Base-by-base conservation (phyloP, 2,888 invertebrate genomes). In the Apamea sordens region DNA sequence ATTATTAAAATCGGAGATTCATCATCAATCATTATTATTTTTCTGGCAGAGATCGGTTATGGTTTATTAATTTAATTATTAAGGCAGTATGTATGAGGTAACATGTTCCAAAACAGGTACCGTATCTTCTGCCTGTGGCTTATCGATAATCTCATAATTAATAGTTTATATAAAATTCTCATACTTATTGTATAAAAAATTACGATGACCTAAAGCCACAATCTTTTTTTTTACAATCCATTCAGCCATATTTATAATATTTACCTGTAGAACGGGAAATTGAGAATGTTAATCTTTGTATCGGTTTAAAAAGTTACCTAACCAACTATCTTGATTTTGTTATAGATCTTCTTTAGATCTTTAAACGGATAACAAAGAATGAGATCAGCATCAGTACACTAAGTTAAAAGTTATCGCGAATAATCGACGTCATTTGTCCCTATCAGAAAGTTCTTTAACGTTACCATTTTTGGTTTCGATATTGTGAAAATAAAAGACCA, bases 121-220 rank as follows among this genome's bases (percentile, higher is more conserved):
- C 28, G 77, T 63, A 77, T 84, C 84, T 76, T 80, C 77, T 84
- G 82, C 80, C 79, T 76, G 79, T 84, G 80, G 82, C 87, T 80
- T 87, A 79, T 88, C 79, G 80, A 83, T 87, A 85, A 88, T 88
- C 84, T 84, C 74, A 70, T 87, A 88, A 88, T 86, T 79, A 82
- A 87, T 87, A 85, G 83, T 80, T 83, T 86, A 83, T 50, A 71
- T 80, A 68, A 77, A 82, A 72, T 73, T 85, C 24, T 80, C 63
- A 32, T 68, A 47, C 21, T 47, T 78, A 56, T 63, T 82, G 72
- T 75, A 64, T 76, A 63, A 76, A 85, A 76, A 83, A 65, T 41
- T 72, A 28, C 68, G 71, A 50, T 85, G 85, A 82, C 73, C 61
- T 65, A 53, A 73, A 85, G 70, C 47, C 61, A 50, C 56, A 61